Base-by-base conservation (phyloP, 1,140 invertebrate species). In the Bombus fervidus region DNA sequence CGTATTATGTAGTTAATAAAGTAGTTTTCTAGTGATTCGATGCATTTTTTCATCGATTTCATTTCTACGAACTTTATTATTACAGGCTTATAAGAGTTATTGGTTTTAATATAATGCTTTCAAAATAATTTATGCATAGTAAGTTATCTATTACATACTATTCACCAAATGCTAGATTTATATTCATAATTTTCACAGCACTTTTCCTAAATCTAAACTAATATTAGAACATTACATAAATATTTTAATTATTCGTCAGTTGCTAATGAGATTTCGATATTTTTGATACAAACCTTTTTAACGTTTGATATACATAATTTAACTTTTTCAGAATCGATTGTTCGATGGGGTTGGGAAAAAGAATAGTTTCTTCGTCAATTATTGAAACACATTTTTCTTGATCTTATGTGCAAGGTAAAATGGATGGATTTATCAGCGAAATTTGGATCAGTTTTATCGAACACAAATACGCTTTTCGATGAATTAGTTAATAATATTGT, bases 301-400 rank as follows among this genome's bases (percentile, higher is more conserved):
- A 62, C 59, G 1, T 13, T 4, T 10, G 3, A 28, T 62, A 13
- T 13, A 10, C 28, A 12, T 13, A n/a, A 62, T n/a, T n/a, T 13
- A 62, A 62, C 9, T 62, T n/a, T n/a, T 62, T 62, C 59, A n/a
- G 59, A 12, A 12, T 12, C 59, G 59, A 12, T 28, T 59, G 25
- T 28, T 28, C 12, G 1, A 0, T 28, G 25, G 3, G 10, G 0
- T 28, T 12, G 10, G 10, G 9, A 1, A 28, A n/a, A n/a, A 10
- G 25, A 62, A 12, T 10, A 22, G 12, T 13, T 13, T 6, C 18
- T 22, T n/a, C 28, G 25, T 5, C 25, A 13, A n/a, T 28, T 62
- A n/a, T 25, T n/a, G 28, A n/a, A 62, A 22, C 3, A 62, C 28
- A 5, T 5, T 13, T 62, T 62, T 12, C 10, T 18, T 22, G 18